Conservation (phyloP, 1,140 invertebrate species). For the Listronotus bonariensis region DNA sequence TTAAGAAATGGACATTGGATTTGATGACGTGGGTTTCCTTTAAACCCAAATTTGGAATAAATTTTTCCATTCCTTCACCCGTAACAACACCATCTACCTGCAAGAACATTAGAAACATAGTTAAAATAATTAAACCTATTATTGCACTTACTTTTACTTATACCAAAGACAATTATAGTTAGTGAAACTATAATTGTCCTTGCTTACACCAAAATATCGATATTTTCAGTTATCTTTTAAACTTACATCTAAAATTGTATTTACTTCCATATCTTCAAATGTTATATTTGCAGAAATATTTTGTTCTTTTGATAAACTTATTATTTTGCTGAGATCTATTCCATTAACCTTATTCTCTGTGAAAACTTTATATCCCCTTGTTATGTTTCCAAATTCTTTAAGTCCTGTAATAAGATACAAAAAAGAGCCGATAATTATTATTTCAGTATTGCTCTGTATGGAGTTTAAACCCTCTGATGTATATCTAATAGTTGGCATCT, state of each 20-base stretch:
- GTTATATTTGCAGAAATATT: slow-evolving; percentile 53
- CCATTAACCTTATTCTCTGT: slow-evolving; percentile 52
- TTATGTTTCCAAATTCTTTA: slow-evolving; percentile 53
- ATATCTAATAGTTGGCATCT: too few species aligned
- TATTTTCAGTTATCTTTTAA: too few species aligned
- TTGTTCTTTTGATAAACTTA: slow-evolving; percentile 53
- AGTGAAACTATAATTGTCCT: too few species aligned
- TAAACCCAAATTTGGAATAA: slow-evolving; percentile 57
- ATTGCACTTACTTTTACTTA: too few species aligned
- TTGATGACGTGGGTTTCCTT: slow-evolving; percentile 51
- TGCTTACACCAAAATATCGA: too few species aligned
- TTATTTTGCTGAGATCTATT: slow-evolving; percentile 47
- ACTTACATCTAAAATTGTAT: slow-evolving; percentile 54
- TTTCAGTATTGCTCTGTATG: too few species aligned
- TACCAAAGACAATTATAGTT: too few species aligned
- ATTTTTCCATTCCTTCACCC: slow-evolving; percentile 54
- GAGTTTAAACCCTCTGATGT: too few species aligned
- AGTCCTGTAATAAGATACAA: slow-evolving; percentile 33
- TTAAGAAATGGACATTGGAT: slow-evolving; percentile 56
- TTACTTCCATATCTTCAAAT: slow-evolving; percentile 57
- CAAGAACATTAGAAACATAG: not conserved
- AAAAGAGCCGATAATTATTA: too few species aligned
- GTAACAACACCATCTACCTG: slow-evolving; percentile 57
- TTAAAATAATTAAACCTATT: too few species aligned
- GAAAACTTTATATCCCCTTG: slow-evolving; percentile 40